phyloP scores from a whole-genome alignment of 2,888 invertebrate genomes.

The Hirtodrosophila histrioides region DNA sequence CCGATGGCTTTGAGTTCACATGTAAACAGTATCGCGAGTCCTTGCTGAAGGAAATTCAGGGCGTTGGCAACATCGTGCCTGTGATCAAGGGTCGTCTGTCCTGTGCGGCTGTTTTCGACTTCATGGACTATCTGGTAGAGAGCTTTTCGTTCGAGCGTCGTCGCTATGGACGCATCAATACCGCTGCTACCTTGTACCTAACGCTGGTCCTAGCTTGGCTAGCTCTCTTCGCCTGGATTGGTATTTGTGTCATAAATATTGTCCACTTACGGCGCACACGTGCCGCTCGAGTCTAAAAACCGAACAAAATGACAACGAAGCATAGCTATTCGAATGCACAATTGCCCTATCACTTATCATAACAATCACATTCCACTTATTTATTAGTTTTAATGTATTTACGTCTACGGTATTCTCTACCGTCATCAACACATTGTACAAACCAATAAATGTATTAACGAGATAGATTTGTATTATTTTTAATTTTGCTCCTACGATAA shows the following conservation, averaged over 20 bases:
- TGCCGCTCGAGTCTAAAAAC: slow-evolving; percentile 75
- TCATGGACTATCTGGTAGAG: slow-evolving; percentile 92
- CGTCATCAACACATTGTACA: slow-evolving; percentile 66
- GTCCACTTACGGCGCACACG: slow-evolving; percentile 84
- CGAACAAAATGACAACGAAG: slow-evolving; percentile 16
- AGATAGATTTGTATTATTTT: slow-evolving; percentile 10
- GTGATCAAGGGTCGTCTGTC: slow-evolving; percentile 86
- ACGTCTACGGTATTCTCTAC: slow-evolving; percentile 58
- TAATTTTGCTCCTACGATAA: not conserved
- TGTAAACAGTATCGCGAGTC: slow-evolving; percentile 90
- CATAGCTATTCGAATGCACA: slow-evolving; percentile 32
- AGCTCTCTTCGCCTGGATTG: slow-evolving; percentile 86
- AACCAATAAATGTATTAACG: slow-evolving; percentile 70
- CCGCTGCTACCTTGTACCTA: slow-evolving; percentile 88
- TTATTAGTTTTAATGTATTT: slow-evolving; percentile 49
- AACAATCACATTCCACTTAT: slow-evolving; percentile 53
- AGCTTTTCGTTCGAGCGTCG: slow-evolving; percentile 87
- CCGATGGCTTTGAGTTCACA: slow-evolving; percentile 90
- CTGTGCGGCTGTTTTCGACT: slow-evolving; percentile 91
- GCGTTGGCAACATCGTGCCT: slow-evolving; percentile 83
- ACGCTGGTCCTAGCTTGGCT: slow-evolving; percentile 88
- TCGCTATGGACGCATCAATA: slow-evolving; percentile 89
- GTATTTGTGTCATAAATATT: slow-evolving; percentile 86
- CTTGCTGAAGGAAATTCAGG: slow-evolving; percentile 86
- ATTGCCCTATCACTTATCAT: slow-evolving; percentile 40